phyloP scores from a whole-genome alignment of 2,113 vertebrate species.

The Neomonachus schauinslandi region DNA sequence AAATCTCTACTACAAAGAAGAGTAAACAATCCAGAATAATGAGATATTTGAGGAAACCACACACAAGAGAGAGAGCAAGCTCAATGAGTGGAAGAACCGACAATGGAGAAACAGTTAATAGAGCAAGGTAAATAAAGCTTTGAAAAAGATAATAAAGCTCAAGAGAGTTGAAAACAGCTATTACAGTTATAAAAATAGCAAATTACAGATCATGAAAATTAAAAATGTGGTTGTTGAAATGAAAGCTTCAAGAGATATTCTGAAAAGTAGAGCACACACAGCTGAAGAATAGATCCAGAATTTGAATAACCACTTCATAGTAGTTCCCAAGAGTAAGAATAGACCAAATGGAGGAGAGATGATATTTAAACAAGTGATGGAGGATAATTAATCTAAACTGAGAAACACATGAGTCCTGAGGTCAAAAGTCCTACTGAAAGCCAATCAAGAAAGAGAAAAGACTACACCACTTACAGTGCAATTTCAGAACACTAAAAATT shows the following conservation, averaged over 20 bases:
- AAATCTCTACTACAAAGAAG: background rate
- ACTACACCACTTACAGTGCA: too few species aligned
- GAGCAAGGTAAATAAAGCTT: background rate
- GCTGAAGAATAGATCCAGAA: background rate
- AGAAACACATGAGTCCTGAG: background rate
- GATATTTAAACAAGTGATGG: background rate
- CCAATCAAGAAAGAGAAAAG: background rate
- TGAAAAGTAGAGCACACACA: background rate
- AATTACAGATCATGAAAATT: background rate
- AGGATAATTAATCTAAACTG: background rate
- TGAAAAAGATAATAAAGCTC: background rate
- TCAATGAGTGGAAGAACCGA: background rate
- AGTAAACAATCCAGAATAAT: background rate
- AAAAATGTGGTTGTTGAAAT: background rate
- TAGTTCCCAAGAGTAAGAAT: background rate
- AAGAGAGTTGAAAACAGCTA: background rate
- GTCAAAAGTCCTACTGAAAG: background rate
- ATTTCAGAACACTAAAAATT: background rate
- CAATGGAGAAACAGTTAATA: background rate
- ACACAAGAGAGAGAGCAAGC: background rate
- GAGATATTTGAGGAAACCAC: background rate
- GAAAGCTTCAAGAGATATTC: background rate
- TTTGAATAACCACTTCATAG: background rate
- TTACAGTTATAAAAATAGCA: background rate
- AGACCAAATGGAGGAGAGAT: background rate